phyloP scores from a whole-genome alignment of 2,888 invertebrate genomes.

The Exocentrus adspersus region DNA sequence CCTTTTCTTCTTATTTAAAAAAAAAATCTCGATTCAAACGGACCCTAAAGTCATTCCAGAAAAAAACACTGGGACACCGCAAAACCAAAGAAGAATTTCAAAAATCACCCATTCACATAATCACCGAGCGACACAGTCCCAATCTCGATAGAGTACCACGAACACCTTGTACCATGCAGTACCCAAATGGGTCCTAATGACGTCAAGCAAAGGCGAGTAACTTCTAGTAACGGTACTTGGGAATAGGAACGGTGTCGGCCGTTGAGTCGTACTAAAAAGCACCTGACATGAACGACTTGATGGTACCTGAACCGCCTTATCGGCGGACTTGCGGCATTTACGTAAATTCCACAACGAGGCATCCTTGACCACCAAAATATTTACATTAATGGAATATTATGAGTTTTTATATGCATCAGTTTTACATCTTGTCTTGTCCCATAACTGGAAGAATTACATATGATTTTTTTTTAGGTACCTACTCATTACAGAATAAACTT shows the following conservation, averaged over 20 bases:
- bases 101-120: slow-evolving; percentile 30
- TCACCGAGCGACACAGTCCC: slow-evolving; percentile 16
- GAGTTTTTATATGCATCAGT: too few species aligned
- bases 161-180: slow-evolving; percentile 14
- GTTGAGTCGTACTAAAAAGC: slow-evolving; percentile 38
- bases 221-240: slow-evolving; percentile 44
- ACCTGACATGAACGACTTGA: slow-evolving; percentile 31
- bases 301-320: too few species aligned
- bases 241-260: slow-evolving; percentile 45
- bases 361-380: too few species aligned
- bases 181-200: slow-evolving; percentile 28
- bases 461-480: too few species aligned
- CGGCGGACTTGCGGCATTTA: too few species aligned
- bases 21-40: too few species aligned
- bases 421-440: too few species aligned
- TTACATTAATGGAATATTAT: too few species aligned
- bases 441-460: too few species aligned
- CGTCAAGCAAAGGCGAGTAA: slow-evolving; percentile 30
- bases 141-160: slow-evolving; percentile 7
- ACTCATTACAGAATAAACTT: too few species aligned
- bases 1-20: too few species aligned
- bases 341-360: too few species aligned
- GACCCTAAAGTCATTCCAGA: not conserved
- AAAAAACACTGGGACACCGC: not conserved
- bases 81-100: slow-evolving; percentile 2